These are phyloP conservation scores for Triops longicaudatus DNA, from an alignment of 1,140 invertebrate species.

Conservation along the genomic window DNA sequence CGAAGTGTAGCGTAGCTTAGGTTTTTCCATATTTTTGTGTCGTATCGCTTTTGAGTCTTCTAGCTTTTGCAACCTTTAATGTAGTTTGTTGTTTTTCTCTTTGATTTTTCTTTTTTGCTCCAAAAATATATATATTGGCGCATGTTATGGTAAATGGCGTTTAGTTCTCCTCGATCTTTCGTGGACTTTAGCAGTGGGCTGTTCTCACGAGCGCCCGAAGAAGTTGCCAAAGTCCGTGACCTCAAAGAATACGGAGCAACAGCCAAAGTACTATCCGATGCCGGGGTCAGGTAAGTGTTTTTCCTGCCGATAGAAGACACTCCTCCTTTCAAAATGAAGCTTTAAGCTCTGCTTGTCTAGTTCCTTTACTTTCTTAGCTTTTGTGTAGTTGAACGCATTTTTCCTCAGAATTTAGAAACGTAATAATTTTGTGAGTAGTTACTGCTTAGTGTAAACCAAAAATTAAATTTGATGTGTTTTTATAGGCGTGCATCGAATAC, in stretches of 20 bases:
- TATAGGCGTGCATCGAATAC: background rate
- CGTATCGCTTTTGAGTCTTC: background rate
- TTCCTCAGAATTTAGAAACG: too few species aligned
- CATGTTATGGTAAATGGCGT: constrained; percentile 16
- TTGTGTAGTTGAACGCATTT: too few species aligned
- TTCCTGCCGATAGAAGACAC: too few species aligned
- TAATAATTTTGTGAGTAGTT: too few species aligned
- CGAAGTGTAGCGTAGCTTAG: background rate
- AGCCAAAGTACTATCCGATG: background rate
- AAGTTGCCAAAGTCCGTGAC: background rate
- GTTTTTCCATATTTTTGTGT: background rate
- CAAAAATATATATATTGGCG: constrained; percentile 20
- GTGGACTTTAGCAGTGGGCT: constrained; percentile 44
- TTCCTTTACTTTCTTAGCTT: too few species aligned
- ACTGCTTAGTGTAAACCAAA: too few species aligned
- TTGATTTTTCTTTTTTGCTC: constrained; percentile 29
- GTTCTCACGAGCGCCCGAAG: constrained; percentile 37
- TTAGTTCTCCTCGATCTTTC: constrained; percentile 34
- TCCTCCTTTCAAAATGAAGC: too few species aligned
- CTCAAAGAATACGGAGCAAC: constrained; percentile 11
- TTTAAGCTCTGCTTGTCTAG: too few species aligned
- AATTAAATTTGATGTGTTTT: background rate
- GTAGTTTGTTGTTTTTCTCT: constrained; percentile 6
- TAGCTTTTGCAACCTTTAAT: background rate
- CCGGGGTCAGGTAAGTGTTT: background rate